Conservation (phyloP, 2,113 vertebrate species). For the Arvicanthis niloticus region DNA sequence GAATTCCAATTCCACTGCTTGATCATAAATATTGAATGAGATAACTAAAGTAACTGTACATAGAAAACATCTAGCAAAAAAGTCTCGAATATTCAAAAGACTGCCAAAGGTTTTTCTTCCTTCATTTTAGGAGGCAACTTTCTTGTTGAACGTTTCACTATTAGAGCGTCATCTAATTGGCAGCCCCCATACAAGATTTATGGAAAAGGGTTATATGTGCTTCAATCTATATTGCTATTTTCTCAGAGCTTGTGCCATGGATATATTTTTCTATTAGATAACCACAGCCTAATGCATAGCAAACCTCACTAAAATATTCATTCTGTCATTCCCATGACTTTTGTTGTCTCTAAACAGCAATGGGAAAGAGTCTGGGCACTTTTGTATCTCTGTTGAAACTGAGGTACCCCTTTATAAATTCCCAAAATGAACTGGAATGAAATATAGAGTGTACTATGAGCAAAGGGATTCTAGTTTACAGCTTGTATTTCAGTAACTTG, state of each 20-base stretch:
- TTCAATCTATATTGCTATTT: slow-evolving; percentile 54
- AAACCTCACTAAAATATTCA: slow-evolving; percentile 27
- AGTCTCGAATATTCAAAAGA: slow-evolving; percentile 47
- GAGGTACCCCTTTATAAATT: slow-evolving; percentile 22
- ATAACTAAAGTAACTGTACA: slow-evolving; percentile 15
- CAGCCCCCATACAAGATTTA: slow-evolving; percentile 13
- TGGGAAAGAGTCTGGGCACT: slow-evolving; percentile 21
- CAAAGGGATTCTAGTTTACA: slow-evolving; percentile 24
- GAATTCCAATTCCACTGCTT: slow-evolving; percentile 33
- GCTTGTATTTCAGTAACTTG: slow-evolving; percentile 34
- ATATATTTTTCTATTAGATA: slow-evolving; percentile 39
- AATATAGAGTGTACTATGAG: background rate
- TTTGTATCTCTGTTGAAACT: background rate
- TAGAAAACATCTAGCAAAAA: slow-evolving; percentile 47
- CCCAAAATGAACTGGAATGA: slow-evolving; percentile 29
- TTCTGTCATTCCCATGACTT: slow-evolving; percentile 25
- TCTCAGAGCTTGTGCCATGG: slow-evolving; percentile 11
- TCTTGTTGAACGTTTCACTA: slow-evolving; percentile 21
- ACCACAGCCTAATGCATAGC: background rate
- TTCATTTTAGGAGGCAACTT: slow-evolving; percentile 54
- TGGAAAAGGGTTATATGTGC: slow-evolving; percentile 47
- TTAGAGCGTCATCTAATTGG: slow-evolving; percentile 56
- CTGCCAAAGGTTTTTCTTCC: slow-evolving; percentile 3
- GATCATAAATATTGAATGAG: slow-evolving; percentile 69
- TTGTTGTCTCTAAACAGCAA: slow-evolving; percentile 25